Base-by-base conservation (phyloP, 2,113 vertebrate genomes). In the Calidris pugnax region DNA sequence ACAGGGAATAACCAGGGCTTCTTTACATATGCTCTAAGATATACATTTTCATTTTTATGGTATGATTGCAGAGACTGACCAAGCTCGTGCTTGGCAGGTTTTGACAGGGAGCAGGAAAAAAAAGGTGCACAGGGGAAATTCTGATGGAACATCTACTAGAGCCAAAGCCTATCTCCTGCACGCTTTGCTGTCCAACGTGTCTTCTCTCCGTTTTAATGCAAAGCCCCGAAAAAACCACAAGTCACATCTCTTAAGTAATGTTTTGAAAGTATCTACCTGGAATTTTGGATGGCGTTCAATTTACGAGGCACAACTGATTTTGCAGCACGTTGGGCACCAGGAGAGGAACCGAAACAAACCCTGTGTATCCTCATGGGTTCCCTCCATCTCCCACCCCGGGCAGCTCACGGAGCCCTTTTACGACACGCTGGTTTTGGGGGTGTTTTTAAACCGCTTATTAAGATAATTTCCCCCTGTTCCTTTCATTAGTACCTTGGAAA, bases 291-390 rank as follows among this genome's bases (percentile, higher is more conserved):
- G 39, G 6, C 2, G 15, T 78, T 67, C 86, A 53, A 91, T 85
- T 90, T 75, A 68, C 10, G 4, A 86, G 67, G 93, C 85, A 59
- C 86, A 85, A 73, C 66, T 79, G 33, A 91, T 97, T 96, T 93
- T 95, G 90, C 94, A 97, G 78, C 90, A 76, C 28, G 67, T n/a
- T 26, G 89, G 97, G 84, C 91, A 94, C n/a, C 74, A 79, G 6
- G 79, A 37, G 81, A 97, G 89, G 73, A 30, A 6, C 43, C 10
- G 33, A 91, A 95, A 94, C 23, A 85, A 89, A 89, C 91, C 87
- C 84, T 88, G 88, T 50, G 71, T 89, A 47, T 93, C 90, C 72
- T 67, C 1, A 24, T 1, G 26, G 66, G 41, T 68, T 67, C 86
- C 77, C n/a, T 45, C 89, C 87, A 79, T 72, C 69, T 51, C 82